Percentiles rank a stretch among this genome's conserved stretches.
These are phyloP conservation scores for Tangara arthus DNA, from an alignment of 2,797 vertebrate genomes.

Conservation along the genomic window DNA sequence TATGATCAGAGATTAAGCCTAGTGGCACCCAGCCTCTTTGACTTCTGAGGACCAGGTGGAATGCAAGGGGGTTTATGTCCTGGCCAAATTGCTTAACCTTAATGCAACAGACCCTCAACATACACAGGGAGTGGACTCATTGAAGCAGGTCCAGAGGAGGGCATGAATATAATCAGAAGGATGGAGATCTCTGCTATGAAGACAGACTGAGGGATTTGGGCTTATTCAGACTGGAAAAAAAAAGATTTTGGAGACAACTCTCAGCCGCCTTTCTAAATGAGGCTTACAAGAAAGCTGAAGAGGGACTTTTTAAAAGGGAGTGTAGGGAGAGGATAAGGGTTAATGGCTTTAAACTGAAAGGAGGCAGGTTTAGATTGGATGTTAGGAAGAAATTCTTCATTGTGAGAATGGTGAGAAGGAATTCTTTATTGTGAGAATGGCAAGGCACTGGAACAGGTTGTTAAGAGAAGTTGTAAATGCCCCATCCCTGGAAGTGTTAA, in stretches of 20 bases:
- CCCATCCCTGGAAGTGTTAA: background rate
- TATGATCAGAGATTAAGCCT: background rate
- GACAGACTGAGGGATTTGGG: background rate
- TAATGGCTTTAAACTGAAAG: background rate
- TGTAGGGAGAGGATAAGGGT: background rate
- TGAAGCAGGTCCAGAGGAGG: background rate
- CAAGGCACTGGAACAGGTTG: background rate
- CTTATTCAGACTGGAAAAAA: background rate
- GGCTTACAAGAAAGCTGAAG: background rate
- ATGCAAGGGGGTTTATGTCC: background rate
- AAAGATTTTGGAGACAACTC: background rate
- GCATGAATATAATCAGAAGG: background rate
- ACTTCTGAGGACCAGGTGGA: background rate
- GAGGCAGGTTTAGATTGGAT: background rate
- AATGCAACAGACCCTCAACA: background rate
- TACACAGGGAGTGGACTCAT: no score
- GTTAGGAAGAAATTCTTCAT: background rate
- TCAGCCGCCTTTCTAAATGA: background rate
- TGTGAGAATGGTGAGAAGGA: background rate
- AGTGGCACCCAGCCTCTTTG: background rate
- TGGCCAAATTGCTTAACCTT: background rate
- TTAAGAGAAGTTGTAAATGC: background rate
- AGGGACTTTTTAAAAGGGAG: background rate
- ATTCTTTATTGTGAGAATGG: background rate
- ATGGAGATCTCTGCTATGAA: background rate